A percentile compares a stretch with the other conserved stretches of the same genome.
Evolutionary conservation across 2,797 vertebrate species (phyloP).

Genomic region (Chrosomus eos): DNA sequence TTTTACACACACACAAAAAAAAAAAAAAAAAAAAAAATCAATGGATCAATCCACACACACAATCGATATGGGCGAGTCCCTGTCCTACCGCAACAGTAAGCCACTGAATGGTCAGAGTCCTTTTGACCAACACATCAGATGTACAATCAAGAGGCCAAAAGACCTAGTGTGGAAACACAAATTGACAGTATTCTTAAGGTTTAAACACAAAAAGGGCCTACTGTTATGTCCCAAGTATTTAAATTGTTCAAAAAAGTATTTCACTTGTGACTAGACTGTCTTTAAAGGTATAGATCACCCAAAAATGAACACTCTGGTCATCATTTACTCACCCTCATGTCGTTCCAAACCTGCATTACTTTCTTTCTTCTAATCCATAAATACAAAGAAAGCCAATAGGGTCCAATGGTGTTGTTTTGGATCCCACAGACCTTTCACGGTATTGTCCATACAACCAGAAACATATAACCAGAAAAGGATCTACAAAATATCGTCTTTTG

Average conservation of each 20-base stretch:
- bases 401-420: neutral
- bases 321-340: neutral
- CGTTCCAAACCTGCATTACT: neutral
- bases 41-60: slow-evolving; percentile 15
- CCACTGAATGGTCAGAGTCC: neutral
- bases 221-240: neutral
- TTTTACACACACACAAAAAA: slow-evolving; percentile 1
- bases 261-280: neutral
- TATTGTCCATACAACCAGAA: neutral
- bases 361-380: neutral
- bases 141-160: slow-evolving; percentile 14
- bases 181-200: neutral
- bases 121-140: neutral
- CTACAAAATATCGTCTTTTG: neutral
- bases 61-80: slow-evolving; percentile 11
- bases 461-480: neutral
- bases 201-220: neutral
- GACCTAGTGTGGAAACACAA: neutral
- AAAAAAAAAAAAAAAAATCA: slow-evolving; percentile 7
- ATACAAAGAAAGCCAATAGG: neutral
- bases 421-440: neutral
- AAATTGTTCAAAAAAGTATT: neutral
- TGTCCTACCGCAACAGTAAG: neutral
- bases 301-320: neutral
- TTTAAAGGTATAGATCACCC: neutral